A percentile compares a stretch with the other conserved stretches of the same genome.
These are phyloP conservation scores for Syngnathus acus DNA, from an alignment of 2,797 vertebrate species.

Conservation along the genomic window DNA sequence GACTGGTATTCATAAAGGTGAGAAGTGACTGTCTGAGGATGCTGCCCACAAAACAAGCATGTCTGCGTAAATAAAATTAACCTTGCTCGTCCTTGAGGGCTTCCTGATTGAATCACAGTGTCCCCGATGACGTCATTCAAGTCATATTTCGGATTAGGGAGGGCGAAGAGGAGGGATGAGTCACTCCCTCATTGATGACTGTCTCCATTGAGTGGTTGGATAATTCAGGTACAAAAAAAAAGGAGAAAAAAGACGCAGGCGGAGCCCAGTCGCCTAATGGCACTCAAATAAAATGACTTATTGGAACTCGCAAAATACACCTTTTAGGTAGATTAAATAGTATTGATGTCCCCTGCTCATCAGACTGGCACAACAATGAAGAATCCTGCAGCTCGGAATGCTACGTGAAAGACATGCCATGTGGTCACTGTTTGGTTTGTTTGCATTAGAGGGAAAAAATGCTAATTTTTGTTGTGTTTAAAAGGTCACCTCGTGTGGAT, in stretches of 20 bases:
- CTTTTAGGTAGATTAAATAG: slow-evolving; percentile 77
- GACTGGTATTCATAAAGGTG: slow-evolving; percentile 18
- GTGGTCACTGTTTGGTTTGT: background rate
- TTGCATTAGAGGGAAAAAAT: background rate
- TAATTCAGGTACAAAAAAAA: slow-evolving; percentile 68
- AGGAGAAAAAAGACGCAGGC: slow-evolving; percentile 38
- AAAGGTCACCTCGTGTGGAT: background rate
- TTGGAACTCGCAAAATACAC: slow-evolving; percentile 68
- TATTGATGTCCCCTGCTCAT: slow-evolving; percentile 39
- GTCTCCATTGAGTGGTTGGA: slow-evolving; percentile 66
- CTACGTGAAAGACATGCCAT: slow-evolving; percentile 16
- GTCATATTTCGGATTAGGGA: slow-evolving; percentile 62
- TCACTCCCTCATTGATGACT: slow-evolving; percentile 66
- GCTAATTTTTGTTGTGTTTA: background rate
- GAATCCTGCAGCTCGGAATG: slow-evolving; percentile 26
- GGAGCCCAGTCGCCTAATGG: slow-evolving; percentile 62
- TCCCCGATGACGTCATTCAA: slow-evolving; percentile 65
- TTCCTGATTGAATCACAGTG: slow-evolving; percentile 74
- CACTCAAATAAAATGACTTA: slow-evolving; percentile 73
- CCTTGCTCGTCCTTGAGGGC: slow-evolving; percentile 73
- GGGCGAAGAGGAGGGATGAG: slow-evolving; percentile 51
- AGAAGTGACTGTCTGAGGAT: slow-evolving; percentile 30
- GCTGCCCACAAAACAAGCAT: slow-evolving; percentile 33
- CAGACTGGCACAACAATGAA: slow-evolving; percentile 39
- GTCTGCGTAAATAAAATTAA: slow-evolving; percentile 64